A percentile compares a stretch with the other conserved stretches of the same genome.
Evolutionary conservation across 2,888 invertebrate species (phyloP).

Genomic region (Drymonia ruficornis): DNA sequence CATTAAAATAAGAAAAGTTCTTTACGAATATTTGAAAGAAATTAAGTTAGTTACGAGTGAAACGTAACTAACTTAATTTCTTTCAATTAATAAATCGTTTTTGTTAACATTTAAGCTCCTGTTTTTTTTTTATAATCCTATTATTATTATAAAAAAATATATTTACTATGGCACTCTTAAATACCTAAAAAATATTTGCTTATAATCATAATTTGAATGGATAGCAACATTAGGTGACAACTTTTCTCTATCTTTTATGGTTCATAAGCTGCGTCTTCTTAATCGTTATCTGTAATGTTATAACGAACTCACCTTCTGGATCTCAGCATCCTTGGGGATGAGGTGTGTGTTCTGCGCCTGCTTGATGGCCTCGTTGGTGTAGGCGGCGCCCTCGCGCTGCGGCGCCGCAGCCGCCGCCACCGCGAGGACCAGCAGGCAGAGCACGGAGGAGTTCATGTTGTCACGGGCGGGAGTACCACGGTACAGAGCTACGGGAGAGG

Average conservation of each 20-base stretch:
- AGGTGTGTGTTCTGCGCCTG: slow-evolving; percentile 94
- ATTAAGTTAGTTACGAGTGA: too few relatives aligned
- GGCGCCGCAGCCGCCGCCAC: slow-evolving; percentile 85
- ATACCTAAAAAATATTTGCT: too few relatives aligned
- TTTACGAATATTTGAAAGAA: neutral
- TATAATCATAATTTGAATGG: too few relatives aligned
- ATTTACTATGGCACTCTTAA: too few relatives aligned
- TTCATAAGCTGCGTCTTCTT: too few relatives aligned
- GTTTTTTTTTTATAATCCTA: too few relatives aligned
- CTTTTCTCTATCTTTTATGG: too few relatives aligned
- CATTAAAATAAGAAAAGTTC: slow-evolving; percentile 1
- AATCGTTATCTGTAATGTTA: too few relatives aligned
- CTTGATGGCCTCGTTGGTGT: slow-evolving; percentile 93
- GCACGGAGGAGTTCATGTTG: slow-evolving; percentile 68
- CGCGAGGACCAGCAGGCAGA: slow-evolving; percentile 74
- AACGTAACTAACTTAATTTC: neutral
- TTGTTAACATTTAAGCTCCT: too few relatives aligned
- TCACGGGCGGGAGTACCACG: slow-evolving; percentile 29
- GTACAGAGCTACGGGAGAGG: slow-evolving; percentile 22
- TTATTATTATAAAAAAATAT: too few relatives aligned
- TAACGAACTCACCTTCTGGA: slow-evolving; percentile 87
- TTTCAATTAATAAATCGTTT: neutral
- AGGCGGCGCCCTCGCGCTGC: slow-evolving; percentile 92
- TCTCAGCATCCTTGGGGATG: slow-evolving; percentile 94
- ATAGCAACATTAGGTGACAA: too few relatives aligned